Evolutionary conservation across 2,888 invertebrate genomes (phyloP).

Genomic region (Metacarcinus magister): DNA sequence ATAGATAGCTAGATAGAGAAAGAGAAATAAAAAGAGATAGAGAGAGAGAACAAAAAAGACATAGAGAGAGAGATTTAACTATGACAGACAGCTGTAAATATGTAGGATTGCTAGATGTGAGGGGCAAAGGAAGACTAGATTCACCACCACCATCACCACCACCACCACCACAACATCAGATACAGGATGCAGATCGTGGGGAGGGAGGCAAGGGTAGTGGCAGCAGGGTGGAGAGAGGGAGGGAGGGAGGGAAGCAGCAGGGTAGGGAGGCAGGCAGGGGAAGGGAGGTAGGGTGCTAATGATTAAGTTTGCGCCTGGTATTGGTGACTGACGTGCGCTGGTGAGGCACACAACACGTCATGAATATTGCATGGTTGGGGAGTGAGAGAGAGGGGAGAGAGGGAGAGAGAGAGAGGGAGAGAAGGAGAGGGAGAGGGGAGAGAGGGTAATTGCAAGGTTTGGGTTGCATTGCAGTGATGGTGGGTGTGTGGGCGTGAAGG

Average conservation of each 20-base stretch:
- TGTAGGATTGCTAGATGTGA: background rate
- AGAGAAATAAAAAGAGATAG: background rate
- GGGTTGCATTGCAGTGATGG: background rate
- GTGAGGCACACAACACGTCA: background rate
- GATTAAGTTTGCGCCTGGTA: background rate
- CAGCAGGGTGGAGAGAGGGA: background rate
- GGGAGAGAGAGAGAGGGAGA: background rate
- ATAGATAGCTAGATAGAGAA: conserved; percentile 55
- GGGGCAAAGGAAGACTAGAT: background rate
- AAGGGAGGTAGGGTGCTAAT: background rate
- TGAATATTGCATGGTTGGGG: background rate
- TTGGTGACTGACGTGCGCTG: background rate
- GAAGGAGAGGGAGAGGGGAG: background rate
- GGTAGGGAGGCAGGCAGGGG: background rate
- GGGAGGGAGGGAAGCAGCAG: background rate
- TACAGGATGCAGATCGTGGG: no score
- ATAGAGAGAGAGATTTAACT: background rate
- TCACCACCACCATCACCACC: background rate
- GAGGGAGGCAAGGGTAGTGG: background rate
- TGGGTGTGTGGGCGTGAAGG: background rate
- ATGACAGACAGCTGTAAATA: background rate
- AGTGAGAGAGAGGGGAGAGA: background rate
- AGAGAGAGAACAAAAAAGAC: background rate
- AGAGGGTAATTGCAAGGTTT: background rate
- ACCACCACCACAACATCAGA: background rate